phyloP scores from a whole-genome alignment of 2,888 invertebrate genomes.

The Drosophila planitibia region DNA sequence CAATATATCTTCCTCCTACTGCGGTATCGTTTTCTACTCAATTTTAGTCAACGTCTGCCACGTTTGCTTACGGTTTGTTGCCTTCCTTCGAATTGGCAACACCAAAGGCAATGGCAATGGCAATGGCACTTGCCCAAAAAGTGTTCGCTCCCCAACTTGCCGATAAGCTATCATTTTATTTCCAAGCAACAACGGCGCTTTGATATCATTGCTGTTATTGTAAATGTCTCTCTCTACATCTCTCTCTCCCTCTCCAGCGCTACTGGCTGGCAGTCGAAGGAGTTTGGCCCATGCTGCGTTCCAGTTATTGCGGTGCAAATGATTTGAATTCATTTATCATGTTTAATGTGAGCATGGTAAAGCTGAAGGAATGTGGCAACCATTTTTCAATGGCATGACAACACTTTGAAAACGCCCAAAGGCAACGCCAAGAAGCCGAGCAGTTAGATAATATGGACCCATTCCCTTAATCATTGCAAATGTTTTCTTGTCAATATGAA shows the following conservation, averaged over 20 bases:
- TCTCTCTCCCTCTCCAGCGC: neutral
- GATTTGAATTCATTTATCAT: constrained; percentile 79
- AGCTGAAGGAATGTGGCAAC: constrained; percentile 59
- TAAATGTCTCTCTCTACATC: neutral
- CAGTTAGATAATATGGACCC: constrained; percentile 40
- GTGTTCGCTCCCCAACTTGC: constrained; percentile 39
- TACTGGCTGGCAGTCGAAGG: constrained; percentile 14
- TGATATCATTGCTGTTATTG: constrained; percentile 23
- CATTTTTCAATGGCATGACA: constrained; percentile 66
- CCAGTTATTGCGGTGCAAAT: constrained; percentile 72
- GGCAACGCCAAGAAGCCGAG: constrained; percentile 31
- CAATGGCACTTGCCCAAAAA: constrained; percentile 57
- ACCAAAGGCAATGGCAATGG: constrained; percentile 16
- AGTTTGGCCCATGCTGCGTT: constrained; percentile 30
- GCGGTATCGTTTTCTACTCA: constrained; percentile 80
- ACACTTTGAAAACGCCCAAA: constrained; percentile 32
- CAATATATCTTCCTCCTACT: constrained; percentile 78
- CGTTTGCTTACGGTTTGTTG: constrained; percentile 66
- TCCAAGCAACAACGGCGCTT: constrained; percentile 47
- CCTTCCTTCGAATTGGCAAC: constrained; percentile 19
- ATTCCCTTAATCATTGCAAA: neutral
- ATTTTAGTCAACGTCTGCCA: constrained; percentile 75
- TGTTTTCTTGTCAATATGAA: neutral
- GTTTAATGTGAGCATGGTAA: constrained; percentile 61
- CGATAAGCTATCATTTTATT: constrained; percentile 76